Evolutionary conservation across 37 sponge, comb jelly and placozoan genomes (phyloP), one percentile per base, ranked within the genome.

Genomic region (Ephydatia muelleri): DNA sequence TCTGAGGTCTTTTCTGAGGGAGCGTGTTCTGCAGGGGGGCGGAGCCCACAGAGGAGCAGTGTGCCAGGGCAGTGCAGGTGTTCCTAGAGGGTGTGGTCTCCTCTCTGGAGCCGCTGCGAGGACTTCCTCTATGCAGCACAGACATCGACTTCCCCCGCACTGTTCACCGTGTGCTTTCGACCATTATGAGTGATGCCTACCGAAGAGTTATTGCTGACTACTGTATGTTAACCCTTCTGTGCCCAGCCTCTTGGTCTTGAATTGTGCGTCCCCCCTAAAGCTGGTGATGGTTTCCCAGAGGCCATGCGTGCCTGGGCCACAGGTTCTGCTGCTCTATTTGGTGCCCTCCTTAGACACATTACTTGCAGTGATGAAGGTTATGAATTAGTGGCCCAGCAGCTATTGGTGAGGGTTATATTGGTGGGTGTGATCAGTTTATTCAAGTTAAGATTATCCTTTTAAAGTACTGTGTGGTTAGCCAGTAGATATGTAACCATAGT

Each of bases 1-100:
- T 29, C 76, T 89, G 25, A 29, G 32, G 34, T 33, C 82, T 2
- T 91, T 91, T 49, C 2, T 91, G 22, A 27, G 71, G 37, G 87
- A 83, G 21, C 47, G 67, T 39, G 34, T 86, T 36, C 77, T 86
- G 27, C 38, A 78, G 48, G 91, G 91, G n/a, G 21, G 81, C n/a
- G 36, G 70, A 75, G 38, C 85, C 90, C 6, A 84, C 80, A 21
- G 38, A 36, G 12, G 85, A 84, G 31, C 38, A 49, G 28, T 76
- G 66, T 25, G 65, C 74, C 2, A 30, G 26, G 35, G 85, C 90
- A 11, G 85, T 89, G 23, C 29, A 13, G 0, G 23, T 9, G 29
- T 80, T 89, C 76, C 38, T 84, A 19, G 27, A 21, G 23, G 49
- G 49, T 38, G 73, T 78, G 36, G 32, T 66, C 5, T 49, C 73